These are phyloP conservation scores for Calyptomena viridis DNA, from an alignment of 2,113 vertebrate genomes.

Conservation along the genomic window DNA sequence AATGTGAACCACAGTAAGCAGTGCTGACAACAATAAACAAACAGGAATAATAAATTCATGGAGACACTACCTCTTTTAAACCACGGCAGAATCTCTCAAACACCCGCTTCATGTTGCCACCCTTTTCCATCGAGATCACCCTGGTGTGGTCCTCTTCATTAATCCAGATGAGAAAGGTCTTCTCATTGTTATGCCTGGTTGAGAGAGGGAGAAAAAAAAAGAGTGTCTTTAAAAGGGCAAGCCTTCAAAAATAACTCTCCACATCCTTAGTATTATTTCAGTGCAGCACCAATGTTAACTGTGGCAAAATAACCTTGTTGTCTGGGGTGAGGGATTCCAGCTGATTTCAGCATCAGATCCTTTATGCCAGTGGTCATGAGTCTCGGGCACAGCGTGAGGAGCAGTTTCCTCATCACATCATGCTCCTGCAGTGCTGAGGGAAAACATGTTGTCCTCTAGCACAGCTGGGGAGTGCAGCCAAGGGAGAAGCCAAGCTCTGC, in stretches of 20 bases:
- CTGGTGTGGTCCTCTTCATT: constrained; percentile 94
- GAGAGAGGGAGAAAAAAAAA: not conserved
- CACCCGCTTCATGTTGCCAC: constrained; percentile 92
- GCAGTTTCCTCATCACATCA: not conserved
- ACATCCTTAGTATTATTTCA: not conserved
- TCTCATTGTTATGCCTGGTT: constrained; percentile 90
- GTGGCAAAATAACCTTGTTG: not conserved
- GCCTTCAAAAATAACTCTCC: not conserved
- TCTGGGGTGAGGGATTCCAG: not conserved
- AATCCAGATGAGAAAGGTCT: constrained; percentile 92
- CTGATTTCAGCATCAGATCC: not conserved
- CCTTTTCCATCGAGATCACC: constrained; percentile 94
- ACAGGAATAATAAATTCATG: not conserved
- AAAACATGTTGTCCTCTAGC: not conserved
- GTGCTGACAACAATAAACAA: not conserved
- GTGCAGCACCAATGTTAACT: not conserved
- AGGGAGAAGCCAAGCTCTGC: not conserved
- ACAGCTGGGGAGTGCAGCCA: not conserved
- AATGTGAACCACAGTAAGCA: not conserved
- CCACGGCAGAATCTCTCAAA: constrained; percentile 92
- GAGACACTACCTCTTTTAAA: constrained; percentile 81
- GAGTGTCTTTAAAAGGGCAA: not conserved
- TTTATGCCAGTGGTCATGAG: not conserved
- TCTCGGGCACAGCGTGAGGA: not conserved
- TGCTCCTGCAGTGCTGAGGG: not conserved